Conservation (phyloP, 2,888 invertebrate genomes). For the Esperia sulphurella region DNA sequence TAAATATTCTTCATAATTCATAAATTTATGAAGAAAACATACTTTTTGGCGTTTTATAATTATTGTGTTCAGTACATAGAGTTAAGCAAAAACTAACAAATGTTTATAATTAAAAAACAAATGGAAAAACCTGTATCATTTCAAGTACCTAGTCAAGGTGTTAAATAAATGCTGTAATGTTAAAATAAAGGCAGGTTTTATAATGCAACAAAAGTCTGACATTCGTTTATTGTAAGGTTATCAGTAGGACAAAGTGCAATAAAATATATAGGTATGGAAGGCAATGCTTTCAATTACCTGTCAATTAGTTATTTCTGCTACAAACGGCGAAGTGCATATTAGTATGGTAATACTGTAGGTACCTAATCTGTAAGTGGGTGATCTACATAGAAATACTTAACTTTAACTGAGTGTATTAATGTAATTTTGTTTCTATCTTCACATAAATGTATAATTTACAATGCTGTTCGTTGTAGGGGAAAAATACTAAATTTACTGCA, state of each 20-base stretch:
- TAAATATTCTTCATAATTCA: too few relatives aligned
- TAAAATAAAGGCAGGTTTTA: neutral
- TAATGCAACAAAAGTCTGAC: neutral
- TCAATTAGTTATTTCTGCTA: too few relatives aligned
- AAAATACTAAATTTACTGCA: too few relatives aligned
- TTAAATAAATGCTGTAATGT: too few relatives aligned
- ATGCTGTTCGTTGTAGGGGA: too few relatives aligned
- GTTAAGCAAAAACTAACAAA: neutral
- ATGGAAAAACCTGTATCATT: neutral
- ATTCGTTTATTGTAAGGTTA: slow-evolving; percentile 6
- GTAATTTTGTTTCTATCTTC: too few relatives aligned
- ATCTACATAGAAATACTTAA: neutral
- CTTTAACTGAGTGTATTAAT: too few relatives aligned
- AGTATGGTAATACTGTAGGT: neutral
- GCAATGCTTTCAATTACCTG: neutral
- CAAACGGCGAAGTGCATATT: neutral
- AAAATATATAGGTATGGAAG: neutral
- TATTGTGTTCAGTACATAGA: neutral
- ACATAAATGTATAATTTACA: too few relatives aligned
- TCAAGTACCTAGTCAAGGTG: neutral
- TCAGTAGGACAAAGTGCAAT: slow-evolving; percentile 6
- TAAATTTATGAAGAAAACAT: too few relatives aligned
- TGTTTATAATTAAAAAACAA: too few relatives aligned
- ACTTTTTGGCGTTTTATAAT: too few relatives aligned
- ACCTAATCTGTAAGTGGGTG: neutral